Base-by-base conservation (phyloP, 1,140 invertebrate species). In the Zaprionus taronus region DNA sequence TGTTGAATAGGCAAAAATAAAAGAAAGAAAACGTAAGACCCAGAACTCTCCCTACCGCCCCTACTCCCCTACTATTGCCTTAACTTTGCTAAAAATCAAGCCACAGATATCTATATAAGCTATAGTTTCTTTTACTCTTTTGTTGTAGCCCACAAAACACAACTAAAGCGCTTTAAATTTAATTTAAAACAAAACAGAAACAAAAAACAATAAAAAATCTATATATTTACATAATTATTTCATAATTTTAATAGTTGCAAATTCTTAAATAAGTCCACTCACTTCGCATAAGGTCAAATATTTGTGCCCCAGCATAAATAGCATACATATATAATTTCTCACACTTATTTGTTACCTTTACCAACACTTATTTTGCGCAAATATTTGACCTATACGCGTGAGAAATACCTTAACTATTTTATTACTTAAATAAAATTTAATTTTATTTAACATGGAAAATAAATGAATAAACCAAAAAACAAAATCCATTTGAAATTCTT, bases 361-460 rank as follows among this genome's bases (percentile, higher is more conserved):
- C 9, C 47, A 49, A 22, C 47, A 49, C 47, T 41, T 26, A 34
- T 55, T 49, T 57, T 22, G 20, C 22, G 51, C 66, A 64, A 68
- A 67, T 78, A 70, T 78, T 78, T 60, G 77, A n/a, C 55, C 26
- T 87, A 51, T 62, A 15, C 60, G 47, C 5, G 36, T 24, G 49
- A 63, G 38, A 57, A 69, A 66, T 75, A 75, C 77, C 65, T 89
- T 83, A 87, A 76, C 51, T 71, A 47, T 47, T 68, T 75, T 80
- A 74, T 75, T 80, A 89, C 68, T 79, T 90, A 87, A 89, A 84
- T 87, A 90, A 87, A 87, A 87, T 87, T 55, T 58, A 73, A 87
- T 84, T 83, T 87, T 89, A 90, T 89, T 87, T 84, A 89, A 77
- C 70, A 53, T 49, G 76, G 67, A 70, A 60, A 72, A 31, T 34